Base-by-base conservation (phyloP, 2,113 vertebrate genomes). In the Cottus gobio region DNA sequence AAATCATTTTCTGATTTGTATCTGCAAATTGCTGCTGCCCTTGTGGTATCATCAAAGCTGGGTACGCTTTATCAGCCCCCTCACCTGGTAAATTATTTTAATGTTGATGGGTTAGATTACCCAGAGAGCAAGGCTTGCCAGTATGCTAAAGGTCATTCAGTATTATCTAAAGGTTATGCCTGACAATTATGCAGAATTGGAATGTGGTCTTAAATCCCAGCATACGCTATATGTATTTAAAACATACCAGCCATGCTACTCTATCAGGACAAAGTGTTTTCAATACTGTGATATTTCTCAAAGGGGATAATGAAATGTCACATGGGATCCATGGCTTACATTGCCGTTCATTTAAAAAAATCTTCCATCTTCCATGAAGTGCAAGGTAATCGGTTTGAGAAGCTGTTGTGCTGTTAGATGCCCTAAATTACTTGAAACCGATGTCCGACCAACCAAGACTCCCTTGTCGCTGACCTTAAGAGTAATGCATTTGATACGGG, bases 1-100 rank as follows among this genome's bases (percentile, higher is more conserved):
- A 89, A 90, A 89, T 82, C 20, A 82, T 84, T 92, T 92, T 90
- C 88, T 86, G 90, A 92, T 92, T 84, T 74, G 52, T 91, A 90
- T 94, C 87, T 87, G 82, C 70, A 92, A 90, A 92, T 92, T 92
- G 74, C 76, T 83, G 76, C 82, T 76, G 79, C 87, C 84, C 82
- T 85, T 81, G 85, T 86, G 80, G 67, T 75, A 80, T 88, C 81
- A 88, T 91, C 81, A 91, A 87, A 91, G 86, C 67, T 46, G 80
- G 75, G 80, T 83, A 82, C 67, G 89, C 81, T 64, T 83, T 86
- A 86, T 91, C 84, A 86, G 72, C 70, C 69, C 70, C 69, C 76
- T 58, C 79, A 84, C 89, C 78, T 84, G 78, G 72, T 85, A 89
- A 89, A 88, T 84, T 60, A 86, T 89, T 90, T 88, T 80, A 87